Evolutionary conservation across 2,888 invertebrate species (phyloP).

Genomic region (Drosophila nigricruria): DNA sequence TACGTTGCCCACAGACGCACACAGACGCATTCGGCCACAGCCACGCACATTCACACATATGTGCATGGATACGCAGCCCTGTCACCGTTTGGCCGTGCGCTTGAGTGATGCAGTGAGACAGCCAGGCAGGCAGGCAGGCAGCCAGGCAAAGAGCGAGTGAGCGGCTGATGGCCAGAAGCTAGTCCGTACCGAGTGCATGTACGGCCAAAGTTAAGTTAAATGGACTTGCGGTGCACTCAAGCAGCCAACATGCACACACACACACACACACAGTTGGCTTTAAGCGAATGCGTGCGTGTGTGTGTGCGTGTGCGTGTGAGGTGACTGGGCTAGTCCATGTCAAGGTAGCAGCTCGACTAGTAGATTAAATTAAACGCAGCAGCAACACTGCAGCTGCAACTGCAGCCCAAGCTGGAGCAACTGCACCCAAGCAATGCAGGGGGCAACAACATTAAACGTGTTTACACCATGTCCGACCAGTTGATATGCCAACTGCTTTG

Average conservation of each 20-base stretch:
- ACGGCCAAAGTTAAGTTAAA: slow-evolving; percentile 74
- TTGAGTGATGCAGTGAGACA: slow-evolving; percentile 74
- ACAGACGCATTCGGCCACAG: slow-evolving; percentile 2
- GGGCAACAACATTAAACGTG: slow-evolving; percentile 77
- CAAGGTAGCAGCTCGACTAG: slow-evolving; percentile 78
- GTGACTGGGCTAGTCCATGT: slow-evolving; percentile 60
- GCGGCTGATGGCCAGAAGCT: slow-evolving; percentile 18
- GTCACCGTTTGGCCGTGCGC: slow-evolving; percentile 72
- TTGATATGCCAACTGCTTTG: slow-evolving; percentile 73
- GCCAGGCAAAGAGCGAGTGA: background rate
- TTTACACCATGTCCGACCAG: slow-evolving; percentile 80
- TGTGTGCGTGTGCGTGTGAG: too few species aligned
- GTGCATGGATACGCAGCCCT: slow-evolving; percentile 63
- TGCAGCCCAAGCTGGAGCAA: slow-evolving; percentile 23
- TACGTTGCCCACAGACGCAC: slow-evolving; percentile 61
- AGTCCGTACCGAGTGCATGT: slow-evolving; percentile 44
- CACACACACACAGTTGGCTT: slow-evolving; percentile 10
- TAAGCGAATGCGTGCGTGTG: slow-evolving; percentile 4
- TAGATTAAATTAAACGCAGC: slow-evolving; percentile 78
- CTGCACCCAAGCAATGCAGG: slow-evolving; percentile 35
- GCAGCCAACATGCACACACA: slow-evolving; percentile 48
- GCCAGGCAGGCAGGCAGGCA: slow-evolving; percentile 19
- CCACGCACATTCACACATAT: slow-evolving; percentile 17
- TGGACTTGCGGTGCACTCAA: slow-evolving; percentile 81
- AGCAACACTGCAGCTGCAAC: slow-evolving; percentile 54